A percentile compares a stretch with the other conserved stretches of the same genome.
These are phyloP conservation scores for Notolepis coatsorum DNA, from an alignment of 2,797 vertebrate species.

Conservation along the genomic window DNA sequence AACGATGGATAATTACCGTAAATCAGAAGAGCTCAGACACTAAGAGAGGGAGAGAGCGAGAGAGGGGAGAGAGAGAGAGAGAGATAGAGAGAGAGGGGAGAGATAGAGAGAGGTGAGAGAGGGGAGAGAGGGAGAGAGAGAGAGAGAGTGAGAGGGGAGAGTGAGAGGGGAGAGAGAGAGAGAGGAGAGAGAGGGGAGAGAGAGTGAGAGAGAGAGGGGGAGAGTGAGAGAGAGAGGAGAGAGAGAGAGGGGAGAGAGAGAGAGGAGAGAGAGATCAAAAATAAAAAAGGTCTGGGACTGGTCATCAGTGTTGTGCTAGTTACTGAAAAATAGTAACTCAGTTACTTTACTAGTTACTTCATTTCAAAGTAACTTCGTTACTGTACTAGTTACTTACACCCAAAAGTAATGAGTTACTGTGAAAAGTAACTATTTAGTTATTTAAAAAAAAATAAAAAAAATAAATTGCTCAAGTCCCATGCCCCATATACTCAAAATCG, in stretches of 20 bases:
- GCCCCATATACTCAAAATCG: too few species aligned
- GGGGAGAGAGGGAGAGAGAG: conserved; percentile 54
- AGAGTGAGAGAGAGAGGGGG: conserved; percentile 32
- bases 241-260: conserved; percentile 68
- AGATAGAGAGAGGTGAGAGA: conserved; percentile 21
- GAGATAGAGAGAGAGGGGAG: conserved; percentile 56
- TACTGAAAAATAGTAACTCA: too few species aligned
- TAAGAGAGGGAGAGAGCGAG: conserved; percentile 62
- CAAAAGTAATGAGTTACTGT: too few species aligned
- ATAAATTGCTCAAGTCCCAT: too few species aligned
- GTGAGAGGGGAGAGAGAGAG: conserved; percentile 40
- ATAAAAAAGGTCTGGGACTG: conserved; percentile 81
- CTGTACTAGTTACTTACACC: too few species aligned
- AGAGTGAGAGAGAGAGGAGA: conserved; percentile 48
- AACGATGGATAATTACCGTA: conserved; percentile 98
- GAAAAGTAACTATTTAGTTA: too few species aligned
- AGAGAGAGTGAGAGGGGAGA: conserved; percentile 41
- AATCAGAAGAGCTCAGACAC: conserved; percentile 95
- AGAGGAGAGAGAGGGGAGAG: conserved; percentile 44
- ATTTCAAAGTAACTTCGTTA: too few species aligned
- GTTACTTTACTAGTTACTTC: too few species aligned
- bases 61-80: conserved; percentile 46
- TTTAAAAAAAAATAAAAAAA: too few species aligned
- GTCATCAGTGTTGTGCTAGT: too few species aligned
- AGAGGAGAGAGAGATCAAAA: conserved; percentile 47